These are phyloP conservation scores for Morinoia aosen DNA, from an alignment of 2,888 invertebrate species.

Conservation along the genomic window DNA sequence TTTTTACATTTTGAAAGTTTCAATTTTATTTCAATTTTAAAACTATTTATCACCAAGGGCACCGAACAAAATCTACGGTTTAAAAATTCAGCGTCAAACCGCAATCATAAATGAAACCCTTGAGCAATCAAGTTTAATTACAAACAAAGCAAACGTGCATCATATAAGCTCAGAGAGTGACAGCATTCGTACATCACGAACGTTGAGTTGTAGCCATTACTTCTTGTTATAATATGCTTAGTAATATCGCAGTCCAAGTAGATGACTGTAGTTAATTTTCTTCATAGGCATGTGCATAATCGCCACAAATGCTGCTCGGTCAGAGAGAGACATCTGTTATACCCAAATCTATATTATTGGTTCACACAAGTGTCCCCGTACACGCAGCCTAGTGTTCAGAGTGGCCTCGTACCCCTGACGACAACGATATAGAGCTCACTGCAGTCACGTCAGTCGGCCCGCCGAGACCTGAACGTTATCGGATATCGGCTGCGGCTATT, in stretches of 20 bases:
- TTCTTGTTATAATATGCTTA: neutral
- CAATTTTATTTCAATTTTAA: neutral
- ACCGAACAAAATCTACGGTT: neutral
- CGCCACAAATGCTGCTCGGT: neutral
- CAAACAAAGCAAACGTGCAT: neutral
- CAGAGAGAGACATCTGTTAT: neutral
- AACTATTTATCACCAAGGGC: neutral
- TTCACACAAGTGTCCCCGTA: neutral
- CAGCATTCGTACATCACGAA: neutral
- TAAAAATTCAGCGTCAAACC: neutral
- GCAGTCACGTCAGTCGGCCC: conserved; percentile 8
- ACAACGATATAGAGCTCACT: neutral
- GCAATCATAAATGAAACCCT: neutral
- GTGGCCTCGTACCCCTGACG: neutral
- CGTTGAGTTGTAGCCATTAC: neutral
- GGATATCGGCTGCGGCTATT: conserved; percentile 34
- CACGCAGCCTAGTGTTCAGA: neutral
- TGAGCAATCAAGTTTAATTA: neutral
- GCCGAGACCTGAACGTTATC: conserved; percentile 27
- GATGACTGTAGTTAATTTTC: neutral
- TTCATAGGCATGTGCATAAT: neutral
- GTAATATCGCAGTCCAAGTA: neutral
- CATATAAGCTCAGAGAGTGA: neutral
- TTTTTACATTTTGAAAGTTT: neutral
- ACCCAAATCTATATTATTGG: neutral